A percentile compares a stretch with the other conserved stretches of the same genome.
These are phyloP conservation scores for Formica exsecta DNA, from an alignment of 1,140 invertebrate species.

Conservation along the genomic window DNA sequence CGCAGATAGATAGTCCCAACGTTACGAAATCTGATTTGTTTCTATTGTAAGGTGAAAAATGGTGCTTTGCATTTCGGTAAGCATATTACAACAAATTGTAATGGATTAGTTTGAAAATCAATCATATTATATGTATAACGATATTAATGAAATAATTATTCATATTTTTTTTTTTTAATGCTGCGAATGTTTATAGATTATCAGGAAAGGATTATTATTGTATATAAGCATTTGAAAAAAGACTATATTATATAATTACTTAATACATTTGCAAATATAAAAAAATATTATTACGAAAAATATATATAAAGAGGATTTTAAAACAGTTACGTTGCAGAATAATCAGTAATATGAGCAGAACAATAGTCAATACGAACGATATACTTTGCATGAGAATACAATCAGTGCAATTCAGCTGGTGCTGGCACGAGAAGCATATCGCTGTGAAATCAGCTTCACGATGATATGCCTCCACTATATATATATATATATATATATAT, in stretches of 20 bases:
- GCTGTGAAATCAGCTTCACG: constrained; percentile 69
- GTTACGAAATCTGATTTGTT: constrained; percentile 56
- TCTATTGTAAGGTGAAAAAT: constrained; percentile 56
- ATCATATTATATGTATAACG: constrained; percentile 1
- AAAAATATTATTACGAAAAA: background rate
- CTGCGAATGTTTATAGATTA: background rate
- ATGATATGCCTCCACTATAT: background rate
- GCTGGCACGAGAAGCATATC: constrained; percentile 72
- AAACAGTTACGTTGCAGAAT: constrained; percentile 62
- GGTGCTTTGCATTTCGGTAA: constrained; percentile 23
- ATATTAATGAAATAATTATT: constrained; percentile 16
- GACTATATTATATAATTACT: background rate
- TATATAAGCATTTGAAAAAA: background rate
- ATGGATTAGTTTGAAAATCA: constrained; percentile 23
- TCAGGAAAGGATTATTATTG: background rate
- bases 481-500: background rate
- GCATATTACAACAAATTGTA: constrained; percentile 23
- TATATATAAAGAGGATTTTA: constrained; percentile 57
- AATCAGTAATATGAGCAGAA: constrained; percentile 65
- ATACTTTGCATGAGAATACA: constrained; percentile 82
- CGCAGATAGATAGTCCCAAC: constrained; percentile 46
- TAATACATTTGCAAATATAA: background rate
- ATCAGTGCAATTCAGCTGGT: constrained; percentile 79
- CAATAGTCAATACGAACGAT: constrained; percentile 64
- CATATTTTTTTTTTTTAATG: too few species aligned